Evolutionary conservation across 2,113 vertebrate genomes (phyloP), one percentile per base, ranked within the genome.

Genomic region (Oryctolagus cuniculus): DNA sequence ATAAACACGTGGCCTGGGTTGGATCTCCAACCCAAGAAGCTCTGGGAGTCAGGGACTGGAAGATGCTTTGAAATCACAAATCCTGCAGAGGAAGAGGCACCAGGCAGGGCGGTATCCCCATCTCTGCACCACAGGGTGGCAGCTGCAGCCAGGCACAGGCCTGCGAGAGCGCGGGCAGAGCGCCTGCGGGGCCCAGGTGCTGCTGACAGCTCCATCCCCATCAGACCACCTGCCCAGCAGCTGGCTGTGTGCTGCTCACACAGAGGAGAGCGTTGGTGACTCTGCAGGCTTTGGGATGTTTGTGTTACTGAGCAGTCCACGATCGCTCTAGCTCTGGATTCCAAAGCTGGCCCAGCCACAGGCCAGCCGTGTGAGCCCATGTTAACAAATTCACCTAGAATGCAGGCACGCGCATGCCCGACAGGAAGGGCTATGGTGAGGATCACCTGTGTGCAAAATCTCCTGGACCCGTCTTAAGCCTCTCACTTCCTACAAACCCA

Each of bases 11-110:
- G 44, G 31, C 69, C 29, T 31, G 22, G 51, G 49, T 29, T 51
- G n/a, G 82, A 67, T 79, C 79, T 87, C 88, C 58, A 67, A 83
- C 88, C 88, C 74, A 67, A 93, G 69, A 88, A 49, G 38, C 29
- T 69, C 81, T 53, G 69, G 16, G 90, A 94, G 31, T 31, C 7
- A 77, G 70, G 36, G 61, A 24, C 38, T 78, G 58, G 78, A 90
- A 61, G 74, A 36, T n/a, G 31, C n/a, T n/a, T 67, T 61, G 13
- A 6, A 11, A n/a, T 58, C 72, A 63, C 80, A 90, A 44, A 84
- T 66, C 11, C 55, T 77, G 73, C 16, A 49, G 9, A 15, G 36
- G 21, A 21, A 81, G 15, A 79, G 11, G 38, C 49, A 69, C 15
- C n/a, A 79, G 34, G 31, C 4, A 1, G 36, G 38, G 67, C 66